Evolutionary conservation across 2,113 vertebrate species (phyloP).

Genomic region (Grammomys surdaster): DNA sequence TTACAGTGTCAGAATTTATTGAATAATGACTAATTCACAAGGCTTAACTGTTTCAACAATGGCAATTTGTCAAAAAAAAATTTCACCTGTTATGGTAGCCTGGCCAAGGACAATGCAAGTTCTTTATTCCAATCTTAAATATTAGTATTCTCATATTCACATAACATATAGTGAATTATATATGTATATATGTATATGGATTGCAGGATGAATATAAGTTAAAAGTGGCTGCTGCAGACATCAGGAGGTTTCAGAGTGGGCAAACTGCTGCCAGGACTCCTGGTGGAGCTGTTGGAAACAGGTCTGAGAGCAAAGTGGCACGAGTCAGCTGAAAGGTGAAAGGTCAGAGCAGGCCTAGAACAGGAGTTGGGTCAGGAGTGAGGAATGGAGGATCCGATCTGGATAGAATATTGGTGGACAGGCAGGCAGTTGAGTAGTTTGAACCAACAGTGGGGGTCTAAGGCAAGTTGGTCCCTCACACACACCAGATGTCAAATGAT

Average conservation of each 20-base stretch:
- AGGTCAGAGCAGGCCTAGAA: not conserved
- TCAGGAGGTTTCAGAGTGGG: not conserved
- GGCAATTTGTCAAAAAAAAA: not conserved
- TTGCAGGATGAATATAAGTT: not conserved
- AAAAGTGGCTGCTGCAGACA: not conserved
- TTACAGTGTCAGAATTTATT: not conserved
- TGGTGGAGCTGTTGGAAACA: not conserved
- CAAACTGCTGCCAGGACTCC: not conserved
- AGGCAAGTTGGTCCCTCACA: too few relatives aligned
- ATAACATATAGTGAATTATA: not conserved
- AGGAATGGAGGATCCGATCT: not conserved
- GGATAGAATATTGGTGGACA: not conserved
- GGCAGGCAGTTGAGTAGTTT: not conserved
- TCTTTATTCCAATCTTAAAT: not conserved
- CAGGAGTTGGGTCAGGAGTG: not conserved
- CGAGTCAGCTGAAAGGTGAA: too few relatives aligned
- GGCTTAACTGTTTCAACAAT: not conserved
- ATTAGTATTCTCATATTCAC: not conserved
- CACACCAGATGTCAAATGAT: not conserved
- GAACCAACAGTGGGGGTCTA: not conserved
- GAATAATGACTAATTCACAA: not conserved
- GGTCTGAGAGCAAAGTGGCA: not conserved
- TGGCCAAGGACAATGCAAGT: not conserved
- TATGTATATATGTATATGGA: not conserved
- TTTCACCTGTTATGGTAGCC: not conserved